Conservation (phyloP, 2,888 invertebrate genomes). For the Stomorhina lunata region DNA sequence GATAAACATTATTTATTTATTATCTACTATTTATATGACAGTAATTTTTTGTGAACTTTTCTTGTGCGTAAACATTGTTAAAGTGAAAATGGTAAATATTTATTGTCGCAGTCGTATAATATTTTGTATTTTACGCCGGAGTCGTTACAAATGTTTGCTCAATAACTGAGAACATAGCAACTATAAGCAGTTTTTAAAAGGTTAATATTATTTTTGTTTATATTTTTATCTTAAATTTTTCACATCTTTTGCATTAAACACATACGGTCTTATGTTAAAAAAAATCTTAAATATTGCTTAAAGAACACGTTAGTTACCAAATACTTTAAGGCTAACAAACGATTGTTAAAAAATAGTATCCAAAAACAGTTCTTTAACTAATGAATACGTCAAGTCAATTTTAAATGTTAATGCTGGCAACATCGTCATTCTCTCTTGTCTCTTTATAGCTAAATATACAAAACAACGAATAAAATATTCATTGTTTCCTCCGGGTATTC, state of each 20-base stretch:
- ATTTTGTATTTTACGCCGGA: conserved; percentile 68
- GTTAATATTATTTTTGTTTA: conserved; percentile 13
- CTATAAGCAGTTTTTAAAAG: conserved; percentile 15
- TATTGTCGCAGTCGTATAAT: conserved; percentile 27
- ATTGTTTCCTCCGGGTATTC: too few relatives aligned
- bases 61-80: background rate
- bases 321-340: too few relatives aligned
- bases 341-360: too few relatives aligned
- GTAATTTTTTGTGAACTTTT: background rate
- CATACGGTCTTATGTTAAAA: too few relatives aligned
- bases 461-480: too few relatives aligned
- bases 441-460: too few relatives aligned
- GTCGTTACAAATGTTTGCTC: conserved; percentile 68
- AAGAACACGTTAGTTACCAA: too few relatives aligned
- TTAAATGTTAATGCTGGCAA: too few relatives aligned
- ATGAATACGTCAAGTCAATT: too few relatives aligned
- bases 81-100: conserved; percentile 43
- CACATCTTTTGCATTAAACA: background rate
- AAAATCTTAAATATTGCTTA: too few relatives aligned
- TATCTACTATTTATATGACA: background rate
- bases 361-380: too few relatives aligned
- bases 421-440: too few relatives aligned
- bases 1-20: background rate
- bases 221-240: background rate
- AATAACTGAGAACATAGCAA: conserved; percentile 27